Base-by-base conservation (phyloP, 2,797 vertebrate species). In the Myoxocephalus aenaeus region DNA sequence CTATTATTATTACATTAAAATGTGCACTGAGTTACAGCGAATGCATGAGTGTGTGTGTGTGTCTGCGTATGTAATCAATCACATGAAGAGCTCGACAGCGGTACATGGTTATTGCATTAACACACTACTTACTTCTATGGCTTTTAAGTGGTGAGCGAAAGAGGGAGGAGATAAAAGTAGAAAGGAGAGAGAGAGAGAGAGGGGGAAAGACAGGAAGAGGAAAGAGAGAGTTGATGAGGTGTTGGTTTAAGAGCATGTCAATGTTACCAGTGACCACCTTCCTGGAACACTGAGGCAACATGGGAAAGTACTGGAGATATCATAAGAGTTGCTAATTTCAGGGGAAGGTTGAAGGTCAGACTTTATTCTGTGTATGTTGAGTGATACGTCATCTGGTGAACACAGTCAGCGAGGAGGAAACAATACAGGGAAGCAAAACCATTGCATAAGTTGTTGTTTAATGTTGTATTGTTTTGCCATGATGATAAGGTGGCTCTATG, bases 41-140 rank as follows among this genome's bases (percentile, higher is more conserved):
- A 53, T 4, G 70, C 59, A 51, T 14, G 62, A 56, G 75, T 79
- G 84, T 79, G 87, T 84, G 83, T 54, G 76, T 9, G 71, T 58
- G 79, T 84, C 84, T 90, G 90, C 63, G 75, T 54, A 80, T 78
- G 84, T 63, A 69, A 92, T 92, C 89, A 82, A 87, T 93, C 91
- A 90, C 65, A 69, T 74, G 75, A 81, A 84, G 83, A 81, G 87
- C 67, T 6, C 57, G 84, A 86, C 82, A 75, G 87, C 6, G 3
- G 86, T 80, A 91, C 91, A 89, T 83, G 90, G 89, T 84, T 92
- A 86, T 75, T 89, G 88, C 89, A 91, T 92, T 91, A 93, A 83
- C 86, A 77, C 66, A 67, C 79, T 70, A 73, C 85, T 87, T 85
- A 86, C 75, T 67, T 62, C 83, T 44, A 70, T 73, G 62, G 77